phyloP scores from a whole-genome alignment of 92 coral and sea anemone genomes.

The Metridium senile region DNA sequence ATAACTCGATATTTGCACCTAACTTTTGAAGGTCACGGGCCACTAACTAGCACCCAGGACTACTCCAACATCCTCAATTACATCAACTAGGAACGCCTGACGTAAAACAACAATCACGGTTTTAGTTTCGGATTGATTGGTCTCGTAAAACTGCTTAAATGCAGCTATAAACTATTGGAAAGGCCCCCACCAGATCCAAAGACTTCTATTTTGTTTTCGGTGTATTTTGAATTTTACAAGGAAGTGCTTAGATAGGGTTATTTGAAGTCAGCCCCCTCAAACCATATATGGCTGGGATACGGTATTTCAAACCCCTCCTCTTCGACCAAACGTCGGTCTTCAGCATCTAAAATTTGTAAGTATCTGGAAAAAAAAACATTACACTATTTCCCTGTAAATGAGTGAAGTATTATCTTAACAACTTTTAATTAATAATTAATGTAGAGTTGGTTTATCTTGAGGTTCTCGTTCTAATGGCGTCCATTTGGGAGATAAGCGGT shows the following conservation, averaged over 20 bases:
- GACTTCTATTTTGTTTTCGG: neutral
- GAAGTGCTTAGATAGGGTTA: neutral
- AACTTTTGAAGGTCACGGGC: constrained; percentile 28
- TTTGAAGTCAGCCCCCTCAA: neutral
- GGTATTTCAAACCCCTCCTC: neutral
- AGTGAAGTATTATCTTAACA: neutral
- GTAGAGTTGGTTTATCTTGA: neutral
- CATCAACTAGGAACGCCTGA: constrained; percentile 45
- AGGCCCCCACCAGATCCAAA: neutral
- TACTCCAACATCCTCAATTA: constrained; percentile 6
- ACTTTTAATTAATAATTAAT: neutral
- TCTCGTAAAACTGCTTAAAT: neutral
- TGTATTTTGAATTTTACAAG: neutral
- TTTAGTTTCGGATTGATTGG: neutral
- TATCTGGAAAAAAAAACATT: neutral
- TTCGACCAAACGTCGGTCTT: neutral
- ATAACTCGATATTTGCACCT: constrained; percentile 25
- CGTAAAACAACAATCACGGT: neutral
- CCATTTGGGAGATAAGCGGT: neutral
- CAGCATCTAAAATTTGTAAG: neutral
- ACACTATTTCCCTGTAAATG: neutral
- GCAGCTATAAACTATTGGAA: neutral
- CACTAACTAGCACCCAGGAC: constrained; percentile 34
- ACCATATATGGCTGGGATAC: neutral
- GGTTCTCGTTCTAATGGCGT: neutral